Percentiles rank a stretch among this genome's conserved stretches.
These are phyloP conservation scores for Parotocinclus haroldoi DNA, from an alignment of 2,797 vertebrate species.

Conservation along the genomic window DNA sequence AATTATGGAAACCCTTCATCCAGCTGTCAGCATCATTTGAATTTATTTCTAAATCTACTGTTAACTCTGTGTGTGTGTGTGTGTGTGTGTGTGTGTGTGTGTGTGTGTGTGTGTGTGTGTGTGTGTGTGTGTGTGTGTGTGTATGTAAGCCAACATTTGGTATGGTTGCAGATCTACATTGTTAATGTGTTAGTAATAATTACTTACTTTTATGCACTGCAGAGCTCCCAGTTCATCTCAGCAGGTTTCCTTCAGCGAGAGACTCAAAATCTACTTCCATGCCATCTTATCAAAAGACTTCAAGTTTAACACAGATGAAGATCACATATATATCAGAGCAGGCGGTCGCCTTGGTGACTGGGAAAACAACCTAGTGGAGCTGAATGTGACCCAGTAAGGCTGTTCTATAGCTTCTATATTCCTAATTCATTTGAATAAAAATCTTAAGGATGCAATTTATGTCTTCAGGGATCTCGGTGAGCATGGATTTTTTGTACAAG, in stretches of 20 bases:
- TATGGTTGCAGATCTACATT: neutral
- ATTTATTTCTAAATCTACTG: no score
- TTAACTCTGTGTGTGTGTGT: no score
- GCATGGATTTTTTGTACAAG: conserved; percentile 78
- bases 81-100: no score
- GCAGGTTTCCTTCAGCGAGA: conserved; percentile 46
- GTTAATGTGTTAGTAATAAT: neutral
- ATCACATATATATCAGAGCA: conserved; percentile 69
- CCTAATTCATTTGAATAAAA: neutral
- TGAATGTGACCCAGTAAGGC: conserved; percentile 65
- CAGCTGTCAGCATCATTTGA: no score
- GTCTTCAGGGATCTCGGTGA: conserved; percentile 63
- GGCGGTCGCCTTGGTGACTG: conserved; percentile 48
- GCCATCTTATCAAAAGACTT: conserved; percentile 85
- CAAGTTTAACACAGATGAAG: conserved; percentile 47
- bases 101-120: no score
- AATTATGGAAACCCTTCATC: no score
- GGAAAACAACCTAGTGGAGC: conserved; percentile 43
- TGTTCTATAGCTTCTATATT: neutral
- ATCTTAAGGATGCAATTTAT: neutral
- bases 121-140: no score
- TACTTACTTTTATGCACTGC: conserved; percentile 23
- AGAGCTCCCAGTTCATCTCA: conserved; percentile 48
- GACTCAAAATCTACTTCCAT: conserved; percentile 83
- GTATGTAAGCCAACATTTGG: no score